Base-by-base conservation (phyloP, 2,888 invertebrate genomes). In the Xestia ashworthii region DNA sequence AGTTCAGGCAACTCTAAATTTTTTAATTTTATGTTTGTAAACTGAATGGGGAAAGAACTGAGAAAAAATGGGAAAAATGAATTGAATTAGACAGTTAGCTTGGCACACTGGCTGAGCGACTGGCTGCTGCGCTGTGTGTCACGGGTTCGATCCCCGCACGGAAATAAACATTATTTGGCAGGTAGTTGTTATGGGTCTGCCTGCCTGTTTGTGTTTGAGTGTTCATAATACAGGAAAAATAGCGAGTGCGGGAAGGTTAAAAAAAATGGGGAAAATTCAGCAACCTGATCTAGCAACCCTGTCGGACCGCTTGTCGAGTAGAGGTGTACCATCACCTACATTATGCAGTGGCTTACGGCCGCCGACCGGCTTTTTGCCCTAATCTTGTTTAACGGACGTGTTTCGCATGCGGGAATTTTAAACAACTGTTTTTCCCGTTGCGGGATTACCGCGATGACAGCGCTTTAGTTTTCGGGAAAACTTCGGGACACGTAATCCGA, bases 361-460 rank as follows among this genome's bases (percentile, higher is more conserved):
- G 85, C 78, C 89, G 84, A 81, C 85, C 89, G 86, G 90, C 89
- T 90, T 91, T 91, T 90, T 88, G 82, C 88, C 87, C 85, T 92
- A 93, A 93, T 92, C 92, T 91, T 89, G 91, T 91, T 90, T 87
- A 89, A 85, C 87, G 82, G 85, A 92, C 93, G 93, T 92, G 93
- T 90, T 89, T 90, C 84, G 91, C 89, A 88, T 92, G 87, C 89
- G 83, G 86, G 86, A 87, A 87, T 89, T 91, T 91, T 89, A 84
- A 90, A 90, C 87, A 84, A 88, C 87, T 87, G 89, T 90, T 90
- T 91, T 87, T 89, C 88, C 80, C 76, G 68, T 77, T n/a, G 76
- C 69, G 53, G 85, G 82, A 87, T 89, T 90, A 89, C 62, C 65
- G 78, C 73, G 89, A 87, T 85, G 90, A 91, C 90, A 88, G 87